Percentiles rank a stretch among this genome's conserved stretches.
phyloP scores from a whole-genome alignment of 2,797 vertebrate genomes.

The Spondyliosoma cantharus region DNA sequence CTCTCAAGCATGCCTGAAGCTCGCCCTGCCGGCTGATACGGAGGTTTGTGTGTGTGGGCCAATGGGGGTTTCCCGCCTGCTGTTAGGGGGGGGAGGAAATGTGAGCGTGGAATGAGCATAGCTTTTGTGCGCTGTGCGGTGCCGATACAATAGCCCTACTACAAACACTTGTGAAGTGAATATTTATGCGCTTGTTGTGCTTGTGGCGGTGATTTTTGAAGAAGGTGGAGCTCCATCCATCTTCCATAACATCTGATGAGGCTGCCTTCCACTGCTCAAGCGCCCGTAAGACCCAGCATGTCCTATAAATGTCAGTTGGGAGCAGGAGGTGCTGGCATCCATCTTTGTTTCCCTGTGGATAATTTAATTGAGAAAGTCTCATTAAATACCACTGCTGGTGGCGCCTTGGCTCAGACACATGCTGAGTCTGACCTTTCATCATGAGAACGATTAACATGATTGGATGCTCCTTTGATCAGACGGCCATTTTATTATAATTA shows the following conservation, averaged over 20 bases:
- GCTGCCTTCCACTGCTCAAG: slow-evolving; percentile 26
- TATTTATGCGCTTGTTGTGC: slow-evolving; percentile 32
- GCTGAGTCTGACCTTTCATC: slow-evolving; percentile 75
- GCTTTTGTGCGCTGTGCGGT: slow-evolving; percentile 50
- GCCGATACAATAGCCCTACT: slow-evolving; percentile 15
- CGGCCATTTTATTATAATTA: slow-evolving; percentile 68
- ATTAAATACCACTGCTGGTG: slow-evolving; percentile 62
- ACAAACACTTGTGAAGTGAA: background rate
- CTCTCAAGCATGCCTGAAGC: slow-evolving; percentile 44
- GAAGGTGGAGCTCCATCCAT: slow-evolving; percentile 2
- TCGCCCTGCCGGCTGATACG: slow-evolving; percentile 37
- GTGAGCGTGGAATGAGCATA: slow-evolving; percentile 67
- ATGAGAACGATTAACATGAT: slow-evolving; percentile 71
- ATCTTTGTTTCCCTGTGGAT: slow-evolving; percentile 68
- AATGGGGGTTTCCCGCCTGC: slow-evolving; percentile 67
- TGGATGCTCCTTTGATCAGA: slow-evolving; percentile 69
- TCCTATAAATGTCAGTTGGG: slow-evolving; percentile 54
- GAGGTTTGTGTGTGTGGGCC: slow-evolving; percentile 45
- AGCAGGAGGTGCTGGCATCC: slow-evolving; percentile 24
- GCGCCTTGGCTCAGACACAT: slow-evolving; percentile 51
- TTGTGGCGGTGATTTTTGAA: slow-evolving; percentile 5
- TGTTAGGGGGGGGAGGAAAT: slow-evolving; percentile 57
- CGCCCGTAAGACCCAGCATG: slow-evolving; percentile 33
- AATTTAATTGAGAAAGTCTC: slow-evolving; percentile 74
- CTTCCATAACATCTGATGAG: slow-evolving; percentile 35